These are phyloP conservation scores for Brenthis hecate DNA, from an alignment of 2,888 invertebrate genomes.

Conservation along the genomic window DNA sequence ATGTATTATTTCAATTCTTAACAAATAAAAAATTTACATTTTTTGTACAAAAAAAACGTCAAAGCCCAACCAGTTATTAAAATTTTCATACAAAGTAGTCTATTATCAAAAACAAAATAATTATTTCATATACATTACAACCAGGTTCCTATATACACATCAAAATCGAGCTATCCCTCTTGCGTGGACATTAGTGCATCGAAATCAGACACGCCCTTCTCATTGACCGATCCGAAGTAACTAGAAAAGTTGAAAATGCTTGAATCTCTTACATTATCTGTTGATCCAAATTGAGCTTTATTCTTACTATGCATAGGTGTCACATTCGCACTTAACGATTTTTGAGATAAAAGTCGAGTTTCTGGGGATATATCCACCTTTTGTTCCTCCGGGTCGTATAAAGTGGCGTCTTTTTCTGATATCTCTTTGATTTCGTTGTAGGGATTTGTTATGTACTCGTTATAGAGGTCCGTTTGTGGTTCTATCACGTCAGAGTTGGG, in stretches of 20 bases:
- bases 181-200: conserved; percentile 67
- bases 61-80: neutral
- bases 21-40: neutral
- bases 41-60: neutral
- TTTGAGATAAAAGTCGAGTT: conserved; percentile 51
- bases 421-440: conserved; percentile 71
- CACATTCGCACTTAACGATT: conserved; percentile 69
- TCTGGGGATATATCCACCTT: conserved; percentile 43
- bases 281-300: conserved; percentile 72
- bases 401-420: conserved; percentile 54
- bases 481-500: conserved; percentile 40
- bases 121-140: conserved; percentile 47
- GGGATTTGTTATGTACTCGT: conserved; percentile 82
- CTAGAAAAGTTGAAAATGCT: conserved; percentile 84
- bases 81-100: conserved; percentile 9
- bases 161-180: conserved; percentile 65
- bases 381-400: conserved; percentile 60
- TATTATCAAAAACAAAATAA: neutral
- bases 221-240: conserved; percentile 83
- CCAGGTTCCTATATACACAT: conserved; percentile 67
- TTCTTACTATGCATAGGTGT: conserved; percentile 70
- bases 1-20: no score
- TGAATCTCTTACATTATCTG: conserved; percentile 69
- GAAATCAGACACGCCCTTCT: conserved; percentile 84
- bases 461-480: conserved; percentile 69